phyloP scores from a whole-genome alignment of 2,797 vertebrate species.

The Kryptopterus vitreolus region DNA sequence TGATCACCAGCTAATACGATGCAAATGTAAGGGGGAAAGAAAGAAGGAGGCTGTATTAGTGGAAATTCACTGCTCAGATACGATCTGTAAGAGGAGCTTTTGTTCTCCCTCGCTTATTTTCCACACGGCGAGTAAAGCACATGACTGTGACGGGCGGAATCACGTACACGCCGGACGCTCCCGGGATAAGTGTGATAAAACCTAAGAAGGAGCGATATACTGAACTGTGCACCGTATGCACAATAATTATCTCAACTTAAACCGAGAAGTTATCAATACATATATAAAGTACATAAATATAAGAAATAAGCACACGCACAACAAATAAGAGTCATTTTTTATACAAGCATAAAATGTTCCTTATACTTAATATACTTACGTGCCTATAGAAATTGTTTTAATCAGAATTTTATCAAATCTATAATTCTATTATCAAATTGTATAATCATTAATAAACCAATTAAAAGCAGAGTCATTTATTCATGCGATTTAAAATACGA shows the following conservation, averaged over 20 bases:
- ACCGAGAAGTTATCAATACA: neutral
- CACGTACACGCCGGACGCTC: neutral
- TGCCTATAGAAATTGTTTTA: too few species aligned
- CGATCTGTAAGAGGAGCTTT: neutral
- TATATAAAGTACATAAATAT: neutral
- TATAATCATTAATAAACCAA: neutral
- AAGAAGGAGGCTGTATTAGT: neutral
- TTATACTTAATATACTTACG: too few species aligned
- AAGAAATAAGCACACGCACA: neutral
- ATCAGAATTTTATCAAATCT: too few species aligned
- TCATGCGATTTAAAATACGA: too few species aligned
- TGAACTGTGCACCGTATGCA: neutral
- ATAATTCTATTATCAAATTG: neutral
- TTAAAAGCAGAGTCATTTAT: neutral
- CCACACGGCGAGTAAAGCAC: neutral
- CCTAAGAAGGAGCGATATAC: neutral
- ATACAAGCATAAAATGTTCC: neutral
- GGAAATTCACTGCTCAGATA: too few species aligned
- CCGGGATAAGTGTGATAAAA: neutral
- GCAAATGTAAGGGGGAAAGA: too few species aligned
- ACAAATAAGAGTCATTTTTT: neutral
- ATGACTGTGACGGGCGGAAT: neutral
- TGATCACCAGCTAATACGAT: neutral
- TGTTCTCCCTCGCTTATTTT: neutral
- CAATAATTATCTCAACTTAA: neutral